Percentiles rank a stretch among this genome's conserved stretches.
Conservation (phyloP, 2,113 vertebrate genomes). For the Brienomyrus brachyistius region DNA sequence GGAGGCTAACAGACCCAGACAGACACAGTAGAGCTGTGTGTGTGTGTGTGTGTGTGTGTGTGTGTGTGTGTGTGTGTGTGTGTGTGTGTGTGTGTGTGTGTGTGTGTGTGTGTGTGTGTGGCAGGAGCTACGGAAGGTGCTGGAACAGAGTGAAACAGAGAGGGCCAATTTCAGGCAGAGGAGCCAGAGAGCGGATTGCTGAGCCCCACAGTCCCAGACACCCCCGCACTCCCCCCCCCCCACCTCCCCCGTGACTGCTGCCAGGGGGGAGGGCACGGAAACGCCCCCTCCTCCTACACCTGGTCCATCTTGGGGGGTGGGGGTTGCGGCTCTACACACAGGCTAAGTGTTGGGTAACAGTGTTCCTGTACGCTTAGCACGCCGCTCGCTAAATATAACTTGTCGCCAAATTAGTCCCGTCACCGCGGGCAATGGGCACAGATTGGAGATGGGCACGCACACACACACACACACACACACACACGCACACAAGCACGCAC, state of each 20-base stretch:
- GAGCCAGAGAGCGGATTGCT: neutral
- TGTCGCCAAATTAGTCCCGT: constrained; percentile 26
- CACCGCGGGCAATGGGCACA: constrained; percentile 10
- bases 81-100: neutral
- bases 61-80: constrained; percentile 14
- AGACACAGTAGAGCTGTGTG: neutral
- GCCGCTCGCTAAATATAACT: constrained; percentile 39
- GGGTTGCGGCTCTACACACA: neutral
- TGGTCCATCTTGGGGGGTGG: neutral
- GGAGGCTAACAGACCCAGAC: constrained; percentile 11
- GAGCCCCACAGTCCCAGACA: neutral
- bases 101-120: too few species aligned
- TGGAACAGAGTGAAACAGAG: neutral
- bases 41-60: constrained; percentile 8
- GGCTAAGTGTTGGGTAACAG: constrained; percentile 35
- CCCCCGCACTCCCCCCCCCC: neutral
- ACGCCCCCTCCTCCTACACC: neutral
- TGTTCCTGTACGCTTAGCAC: constrained; percentile 25
- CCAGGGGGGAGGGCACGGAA: neutral
- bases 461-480: neutral
- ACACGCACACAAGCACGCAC: too few species aligned
- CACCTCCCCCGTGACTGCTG: too few species aligned
- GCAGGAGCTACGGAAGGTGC: neutral
- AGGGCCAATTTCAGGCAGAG: neutral
- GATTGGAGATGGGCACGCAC: neutral